Evolutionary conservation across 2,113 vertebrate genomes (phyloP).

Genomic region (Antechinus flavipes): DNA sequence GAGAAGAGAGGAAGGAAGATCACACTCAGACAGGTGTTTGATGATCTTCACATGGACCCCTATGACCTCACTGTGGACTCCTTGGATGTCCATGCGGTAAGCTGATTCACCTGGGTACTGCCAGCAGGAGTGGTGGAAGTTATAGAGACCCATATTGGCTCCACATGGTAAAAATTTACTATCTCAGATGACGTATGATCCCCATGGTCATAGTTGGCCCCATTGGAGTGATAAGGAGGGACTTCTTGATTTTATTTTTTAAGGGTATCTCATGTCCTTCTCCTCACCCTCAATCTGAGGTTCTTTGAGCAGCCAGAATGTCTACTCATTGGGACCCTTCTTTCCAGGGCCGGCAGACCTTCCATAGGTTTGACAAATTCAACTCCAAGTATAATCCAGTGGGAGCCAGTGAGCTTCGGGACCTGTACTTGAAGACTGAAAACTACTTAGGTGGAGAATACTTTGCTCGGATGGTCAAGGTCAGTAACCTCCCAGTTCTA

Average conservation of each 20-base stretch:
- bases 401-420: slow-evolving; percentile 96
- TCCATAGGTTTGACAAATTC: slow-evolving; percentile 99
- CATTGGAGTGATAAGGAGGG: background rate
- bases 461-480: slow-evolving; percentile 98
- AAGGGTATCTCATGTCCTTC: background rate
- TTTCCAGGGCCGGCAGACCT: slow-evolving; percentile 95
- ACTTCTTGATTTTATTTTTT: background rate
- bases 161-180: background rate
- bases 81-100: slow-evolving; percentile 97
- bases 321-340: background rate
- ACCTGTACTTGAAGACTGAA: slow-evolving; percentile 97
- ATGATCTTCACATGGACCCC: slow-evolving; percentile 94
- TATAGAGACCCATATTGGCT: background rate
- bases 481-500: slow-evolving; percentile 61
- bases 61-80: slow-evolving; percentile 99
- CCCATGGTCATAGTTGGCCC: background rate
- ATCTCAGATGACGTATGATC: background rate
- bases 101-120: slow-evolving; percentile 60
- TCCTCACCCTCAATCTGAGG: background rate
- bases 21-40: slow-evolving; percentile 93
- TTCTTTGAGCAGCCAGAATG: background rate
- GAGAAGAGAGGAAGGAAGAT: slow-evolving; percentile 90
- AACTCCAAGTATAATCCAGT: slow-evolving; percentile 99
- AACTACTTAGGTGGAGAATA: slow-evolving; percentile 97
- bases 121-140: background rate